Evolutionary conservation across 2,797 vertebrate genomes (phyloP).

Genomic region (Betta splendens): DNA sequence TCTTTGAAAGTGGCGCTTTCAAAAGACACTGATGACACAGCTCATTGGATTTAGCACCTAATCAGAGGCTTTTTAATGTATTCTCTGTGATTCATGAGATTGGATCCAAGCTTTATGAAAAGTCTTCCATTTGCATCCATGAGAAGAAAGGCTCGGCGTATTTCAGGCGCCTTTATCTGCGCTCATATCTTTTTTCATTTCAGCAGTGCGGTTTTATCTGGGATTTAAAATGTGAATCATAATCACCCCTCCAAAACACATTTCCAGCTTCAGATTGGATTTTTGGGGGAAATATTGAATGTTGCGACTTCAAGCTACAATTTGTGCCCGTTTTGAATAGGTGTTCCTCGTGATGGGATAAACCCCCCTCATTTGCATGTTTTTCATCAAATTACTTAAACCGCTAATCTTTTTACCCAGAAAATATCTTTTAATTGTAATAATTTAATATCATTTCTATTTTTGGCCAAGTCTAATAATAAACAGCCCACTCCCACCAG

Average conservation of each 20-base stretch:
- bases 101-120: slow-evolving; percentile 72
- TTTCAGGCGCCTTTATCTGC: slow-evolving; percentile 69
- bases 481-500: slow-evolving; percentile 7
- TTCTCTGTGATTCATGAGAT: slow-evolving; percentile 71
- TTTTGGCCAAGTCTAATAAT: slow-evolving; percentile 34
- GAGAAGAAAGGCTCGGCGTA: slow-evolving; percentile 57
- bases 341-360: slow-evolving; percentile 47
- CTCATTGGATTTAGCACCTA: slow-evolving; percentile 70
- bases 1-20: slow-evolving; percentile 59
- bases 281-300: slow-evolving; percentile 60
- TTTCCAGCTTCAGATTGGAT: slow-evolving; percentile 67
- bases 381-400: slow-evolving; percentile 53
- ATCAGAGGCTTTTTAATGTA: slow-evolving; percentile 72
- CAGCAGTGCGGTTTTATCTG: slow-evolving; percentile 70
- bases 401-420: slow-evolving; percentile 53
- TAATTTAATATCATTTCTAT: slow-evolving; percentile 36
- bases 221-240: slow-evolving; percentile 74
- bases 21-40: slow-evolving; percentile 64
- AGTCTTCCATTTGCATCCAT: slow-evolving; percentile 69
- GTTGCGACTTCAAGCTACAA: slow-evolving; percentile 53
- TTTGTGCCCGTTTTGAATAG: slow-evolving; percentile 53
- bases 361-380: slow-evolving; percentile 58
- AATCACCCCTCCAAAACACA: slow-evolving; percentile 67
- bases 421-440: slow-evolving; percentile 49
- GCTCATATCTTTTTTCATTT: slow-evolving; percentile 73